These are phyloP conservation scores for Salvelinus namaycush DNA, from an alignment of 2,113 vertebrate species.

Conservation along the genomic window DNA sequence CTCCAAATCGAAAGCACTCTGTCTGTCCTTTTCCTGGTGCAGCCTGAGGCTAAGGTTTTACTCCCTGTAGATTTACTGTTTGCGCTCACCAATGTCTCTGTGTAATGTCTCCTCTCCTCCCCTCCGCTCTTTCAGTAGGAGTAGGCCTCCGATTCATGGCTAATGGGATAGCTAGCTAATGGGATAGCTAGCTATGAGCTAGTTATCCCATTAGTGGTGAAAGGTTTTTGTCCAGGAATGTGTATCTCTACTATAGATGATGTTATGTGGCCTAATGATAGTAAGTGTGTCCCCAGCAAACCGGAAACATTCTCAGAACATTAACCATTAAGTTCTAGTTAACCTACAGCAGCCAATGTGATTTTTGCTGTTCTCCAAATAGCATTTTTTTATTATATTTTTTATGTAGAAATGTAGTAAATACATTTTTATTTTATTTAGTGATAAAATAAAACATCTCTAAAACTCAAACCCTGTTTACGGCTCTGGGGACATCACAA, in stretches of 20 bases:
- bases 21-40: constrained; percentile 3
- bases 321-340: too few relatives aligned
- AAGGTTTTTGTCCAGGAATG: constrained; percentile 59
- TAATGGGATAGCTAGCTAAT: constrained; percentile 52
- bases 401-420: too few relatives aligned
- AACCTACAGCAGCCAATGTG: too few relatives aligned
- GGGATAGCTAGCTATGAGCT: constrained; percentile 40
- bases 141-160: constrained; percentile 18
- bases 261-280: constrained; percentile 51
- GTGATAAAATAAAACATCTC: too few relatives aligned
- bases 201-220: constrained; percentile 39
- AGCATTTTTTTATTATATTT: too few relatives aligned
- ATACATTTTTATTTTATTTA: too few relatives aligned
- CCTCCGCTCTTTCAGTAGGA: background rate
- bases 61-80: constrained; percentile 45
- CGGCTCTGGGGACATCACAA: too few relatives aligned
- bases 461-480: too few relatives aligned
- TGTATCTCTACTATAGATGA: constrained; percentile 53
- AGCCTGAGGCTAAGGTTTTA: constrained; percentile 24
- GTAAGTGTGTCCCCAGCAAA: constrained; percentile 32
- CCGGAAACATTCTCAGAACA: too few relatives aligned
- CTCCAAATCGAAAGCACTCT: constrained; percentile 43
- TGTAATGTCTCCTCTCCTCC: background rate
- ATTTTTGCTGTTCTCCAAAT: too few relatives aligned
- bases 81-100: constrained; percentile 13